Evolutionary conservation across 2,888 invertebrate species (phyloP).

Genomic region (Scaptomyza reducta): DNA sequence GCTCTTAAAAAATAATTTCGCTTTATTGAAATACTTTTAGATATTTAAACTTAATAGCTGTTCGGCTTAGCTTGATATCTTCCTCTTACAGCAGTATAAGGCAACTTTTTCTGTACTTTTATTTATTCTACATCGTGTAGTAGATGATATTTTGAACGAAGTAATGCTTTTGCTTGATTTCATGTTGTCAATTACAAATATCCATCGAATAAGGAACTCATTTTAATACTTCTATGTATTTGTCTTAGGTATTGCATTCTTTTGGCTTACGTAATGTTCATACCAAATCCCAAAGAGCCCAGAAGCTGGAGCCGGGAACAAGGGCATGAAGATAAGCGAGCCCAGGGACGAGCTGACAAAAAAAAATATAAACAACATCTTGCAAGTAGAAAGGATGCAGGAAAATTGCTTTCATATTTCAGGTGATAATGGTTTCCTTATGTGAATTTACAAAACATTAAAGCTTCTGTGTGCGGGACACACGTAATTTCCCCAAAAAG

Average conservation of each 20-base stretch:
- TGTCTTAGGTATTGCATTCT: background rate
- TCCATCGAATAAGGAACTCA: background rate
- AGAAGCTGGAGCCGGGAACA: conserved; percentile 7
- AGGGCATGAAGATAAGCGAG: conserved; percentile 41
- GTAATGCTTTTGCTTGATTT: too few species aligned
- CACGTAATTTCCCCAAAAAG: conserved; percentile 82
- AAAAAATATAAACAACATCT: conserved; percentile 15
- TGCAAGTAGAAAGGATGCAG: conserved; percentile 62
- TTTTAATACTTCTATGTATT: background rate
- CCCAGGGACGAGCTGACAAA: conserved; percentile 26
- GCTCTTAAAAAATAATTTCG: conserved; percentile 8
- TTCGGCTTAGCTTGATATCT: background rate
- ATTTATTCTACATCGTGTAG: background rate
- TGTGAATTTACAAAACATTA: conserved; percentile 83
- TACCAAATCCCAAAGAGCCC: background rate
- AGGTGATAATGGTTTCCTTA: conserved; percentile 83
- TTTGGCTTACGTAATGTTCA: conserved; percentile 4
- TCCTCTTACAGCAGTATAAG: background rate
- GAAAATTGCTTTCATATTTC: conserved; percentile 82
- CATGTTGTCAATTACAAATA: too few species aligned
- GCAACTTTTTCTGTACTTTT: too few species aligned
- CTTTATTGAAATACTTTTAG: conserved; percentile 1
- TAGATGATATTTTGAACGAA: background rate
- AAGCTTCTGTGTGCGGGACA: conserved; percentile 70
- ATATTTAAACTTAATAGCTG: background rate